These are phyloP conservation scores for Drosophila nr. fundita DNA, from an alignment of 2,888 invertebrate genomes.

Conservation along the genomic window DNA sequence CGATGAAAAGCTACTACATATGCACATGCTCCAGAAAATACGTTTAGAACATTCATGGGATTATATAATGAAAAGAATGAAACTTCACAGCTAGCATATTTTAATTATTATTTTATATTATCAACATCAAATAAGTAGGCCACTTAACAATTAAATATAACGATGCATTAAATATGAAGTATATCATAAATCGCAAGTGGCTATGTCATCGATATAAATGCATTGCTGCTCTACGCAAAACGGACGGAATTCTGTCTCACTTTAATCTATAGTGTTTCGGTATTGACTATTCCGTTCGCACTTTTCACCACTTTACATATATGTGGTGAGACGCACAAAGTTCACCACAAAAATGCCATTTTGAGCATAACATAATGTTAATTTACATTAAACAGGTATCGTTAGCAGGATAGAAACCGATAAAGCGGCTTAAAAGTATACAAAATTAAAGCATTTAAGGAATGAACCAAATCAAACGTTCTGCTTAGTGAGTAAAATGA, in stretches of 20 bases:
- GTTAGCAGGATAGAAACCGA: neutral
- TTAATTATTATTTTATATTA: neutral
- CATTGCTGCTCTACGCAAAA: neutral
- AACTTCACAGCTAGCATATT: neutral
- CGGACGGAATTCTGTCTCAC: neutral
- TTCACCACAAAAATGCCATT: slow-evolving; percentile 11
- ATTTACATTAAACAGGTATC: neutral
- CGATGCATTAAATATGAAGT: neutral
- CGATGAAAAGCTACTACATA: neutral
- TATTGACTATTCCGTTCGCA: slow-evolving; percentile 4
- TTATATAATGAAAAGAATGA: neutral
- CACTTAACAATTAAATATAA: slow-evolving; percentile 5
- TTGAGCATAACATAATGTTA: slow-evolving; percentile 38
- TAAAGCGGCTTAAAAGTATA: neutral
- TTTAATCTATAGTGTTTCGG: neutral
- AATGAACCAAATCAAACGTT: neutral
- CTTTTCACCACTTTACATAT: slow-evolving; percentile 20
- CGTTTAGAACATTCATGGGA: neutral
- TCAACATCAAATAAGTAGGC: neutral
- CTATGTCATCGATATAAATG: slow-evolving; percentile 23
- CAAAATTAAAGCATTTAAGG: neutral
- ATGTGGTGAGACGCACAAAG: neutral
- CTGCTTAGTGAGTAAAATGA: neutral
- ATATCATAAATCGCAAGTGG: slow-evolving; percentile 1
- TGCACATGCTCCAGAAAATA: neutral